Conservation (phyloP, 2,888 invertebrate genomes). For the Mesochorus sp. region DNA sequence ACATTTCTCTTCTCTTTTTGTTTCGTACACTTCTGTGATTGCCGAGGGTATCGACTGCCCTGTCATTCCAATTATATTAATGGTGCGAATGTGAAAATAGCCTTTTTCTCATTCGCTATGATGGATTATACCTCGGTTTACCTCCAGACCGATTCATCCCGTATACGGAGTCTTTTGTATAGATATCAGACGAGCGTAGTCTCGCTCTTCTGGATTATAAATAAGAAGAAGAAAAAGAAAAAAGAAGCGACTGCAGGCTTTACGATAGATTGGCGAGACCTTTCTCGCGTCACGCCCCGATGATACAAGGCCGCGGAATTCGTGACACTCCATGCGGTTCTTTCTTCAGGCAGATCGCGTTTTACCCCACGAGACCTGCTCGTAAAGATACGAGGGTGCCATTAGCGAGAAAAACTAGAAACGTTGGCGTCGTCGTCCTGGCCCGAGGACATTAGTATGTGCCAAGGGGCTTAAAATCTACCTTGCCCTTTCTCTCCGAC, state of each 20-base stretch:
- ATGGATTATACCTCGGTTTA: conserved; percentile 25
- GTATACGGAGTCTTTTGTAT: not conserved
- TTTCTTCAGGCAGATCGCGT: conserved; percentile 27
- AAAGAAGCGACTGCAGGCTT: conserved; percentile 16
- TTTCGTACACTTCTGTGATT: not conserved
- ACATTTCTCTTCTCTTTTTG: not conserved
- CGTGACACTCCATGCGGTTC: conserved; percentile 59
- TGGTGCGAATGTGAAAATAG: conserved; percentile 27
- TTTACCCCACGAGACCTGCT: conserved; percentile 41
- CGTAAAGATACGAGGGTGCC: conserved; percentile 57
- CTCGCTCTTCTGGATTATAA: not conserved
- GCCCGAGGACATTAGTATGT: conserved; percentile 57
- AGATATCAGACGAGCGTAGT: conserved; percentile 9
- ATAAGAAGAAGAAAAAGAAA: not conserved
- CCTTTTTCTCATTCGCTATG: conserved; percentile 10
- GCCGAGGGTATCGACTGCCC: conserved; percentile 10
- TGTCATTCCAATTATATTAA: conserved; percentile 40
- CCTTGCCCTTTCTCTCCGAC: not conserved
- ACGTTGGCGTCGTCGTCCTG: conserved; percentile 54
- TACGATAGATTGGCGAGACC: conserved; percentile 58
- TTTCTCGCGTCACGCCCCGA: conserved; percentile 58
- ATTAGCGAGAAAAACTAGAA: conserved; percentile 56
- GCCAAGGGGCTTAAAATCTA: conserved; percentile 39
- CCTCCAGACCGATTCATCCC: conserved; percentile 11
- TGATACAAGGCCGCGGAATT: conserved; percentile 54